phyloP scores from a whole-genome alignment of 2,113 vertebrate genomes.

The Monopterus albus region DNA sequence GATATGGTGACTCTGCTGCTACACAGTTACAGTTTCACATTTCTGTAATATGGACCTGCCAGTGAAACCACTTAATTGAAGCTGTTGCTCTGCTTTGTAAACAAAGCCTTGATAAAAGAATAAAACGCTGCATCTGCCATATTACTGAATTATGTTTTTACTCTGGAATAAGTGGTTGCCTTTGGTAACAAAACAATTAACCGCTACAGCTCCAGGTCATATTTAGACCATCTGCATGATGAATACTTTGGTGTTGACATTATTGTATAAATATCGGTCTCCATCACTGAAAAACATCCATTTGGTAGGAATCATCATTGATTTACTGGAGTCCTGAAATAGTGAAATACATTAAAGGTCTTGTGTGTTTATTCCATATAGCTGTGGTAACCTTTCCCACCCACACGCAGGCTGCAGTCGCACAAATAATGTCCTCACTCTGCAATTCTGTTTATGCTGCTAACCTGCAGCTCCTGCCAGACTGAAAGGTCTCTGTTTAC shows the following conservation, averaged over 20 bases:
- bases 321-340: constrained; percentile 20
- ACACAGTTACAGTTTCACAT: not conserved
- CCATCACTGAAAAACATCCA: constrained; percentile 31
- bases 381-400: constrained; percentile 55
- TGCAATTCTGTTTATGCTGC: constrained; percentile 15
- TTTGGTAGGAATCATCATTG: constrained; percentile 31
- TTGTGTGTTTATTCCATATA: constrained; percentile 58
- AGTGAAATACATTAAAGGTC: constrained; percentile 52
- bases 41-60: not conserved
- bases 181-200: constrained; percentile 55
- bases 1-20: not conserved
- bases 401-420: constrained; percentile 50
- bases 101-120: not conserved
- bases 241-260: constrained; percentile 36
- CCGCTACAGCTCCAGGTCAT: constrained; percentile 36
- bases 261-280: constrained; percentile 41
- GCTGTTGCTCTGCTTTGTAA: not conserved
- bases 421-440: constrained; percentile 52
- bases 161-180: constrained; percentile 40
- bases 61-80: not conserved
- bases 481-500: constrained; percentile 28
- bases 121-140: not conserved
- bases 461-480: constrained; percentile 39
- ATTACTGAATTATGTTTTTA: constrained; percentile 36
- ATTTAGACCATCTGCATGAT: constrained; percentile 55